These are phyloP conservation scores for Baccha elongata DNA, from an alignment of 2,888 invertebrate genomes.

Conservation along the genomic window DNA sequence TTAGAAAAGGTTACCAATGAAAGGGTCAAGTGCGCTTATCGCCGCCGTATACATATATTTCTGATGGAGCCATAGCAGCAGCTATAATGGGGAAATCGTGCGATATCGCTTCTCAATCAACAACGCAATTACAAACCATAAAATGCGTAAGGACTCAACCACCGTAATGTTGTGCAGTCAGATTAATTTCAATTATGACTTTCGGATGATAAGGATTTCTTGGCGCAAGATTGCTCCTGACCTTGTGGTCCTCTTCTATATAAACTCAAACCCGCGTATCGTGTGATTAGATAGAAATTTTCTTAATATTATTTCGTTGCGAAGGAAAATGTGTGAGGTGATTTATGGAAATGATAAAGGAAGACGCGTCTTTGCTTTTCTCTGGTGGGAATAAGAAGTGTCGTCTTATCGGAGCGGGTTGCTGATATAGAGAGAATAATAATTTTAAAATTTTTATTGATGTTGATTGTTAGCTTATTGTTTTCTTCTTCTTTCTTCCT, in stretches of 20 bases:
- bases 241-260: slow-evolving; percentile 58
- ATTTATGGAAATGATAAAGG: slow-evolving; percentile 65
- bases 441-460: slow-evolving; percentile 66
- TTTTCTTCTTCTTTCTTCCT: slow-evolving; percentile 29
- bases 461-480: slow-evolving; percentile 64
- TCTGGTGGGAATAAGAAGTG: neutral
- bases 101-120: slow-evolving; percentile 58
- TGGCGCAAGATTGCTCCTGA: slow-evolving; percentile 49
- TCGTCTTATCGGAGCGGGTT: slow-evolving; percentile 53
- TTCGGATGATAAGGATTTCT: slow-evolving; percentile 49
- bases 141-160: slow-evolving; percentile 63
- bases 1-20: slow-evolving; percentile 62
- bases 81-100: slow-evolving; percentile 44
- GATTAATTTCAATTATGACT: slow-evolving; percentile 67
- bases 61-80: slow-evolving; percentile 25
- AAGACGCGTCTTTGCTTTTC: slow-evolving; percentile 1
- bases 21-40: slow-evolving; percentile 71
- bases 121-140: slow-evolving; percentile 58
- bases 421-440: slow-evolving; percentile 68
- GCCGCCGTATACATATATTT: too few species aligned
- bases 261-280: slow-evolving; percentile 9
- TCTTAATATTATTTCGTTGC: neutral
- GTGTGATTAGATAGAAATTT: slow-evolving; percentile 43
- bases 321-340: slow-evolving; percentile 43
- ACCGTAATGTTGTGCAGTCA: slow-evolving; percentile 56